Evolutionary conservation across 2,113 vertebrate genomes (phyloP).

Genomic region (Corythornis vintsioides): DNA sequence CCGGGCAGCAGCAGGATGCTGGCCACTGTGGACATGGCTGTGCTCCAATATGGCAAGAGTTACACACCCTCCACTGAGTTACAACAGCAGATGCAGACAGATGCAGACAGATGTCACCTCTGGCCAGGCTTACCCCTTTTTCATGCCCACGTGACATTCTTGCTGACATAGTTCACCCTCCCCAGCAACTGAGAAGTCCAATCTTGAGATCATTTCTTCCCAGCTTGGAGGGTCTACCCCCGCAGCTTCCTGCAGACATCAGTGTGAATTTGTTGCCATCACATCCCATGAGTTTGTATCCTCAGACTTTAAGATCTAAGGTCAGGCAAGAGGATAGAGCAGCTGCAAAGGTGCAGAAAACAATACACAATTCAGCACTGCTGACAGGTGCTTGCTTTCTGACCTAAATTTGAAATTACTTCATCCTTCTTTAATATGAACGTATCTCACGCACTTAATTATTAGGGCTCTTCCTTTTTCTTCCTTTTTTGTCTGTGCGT

Average conservation of each 20-base stretch:
- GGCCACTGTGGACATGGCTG: not conserved
- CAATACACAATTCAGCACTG: not conserved
- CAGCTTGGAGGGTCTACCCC: not conserved
- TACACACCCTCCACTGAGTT: not conserved
- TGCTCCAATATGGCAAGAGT: not conserved
- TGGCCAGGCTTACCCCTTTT: not conserved
- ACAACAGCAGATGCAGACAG: not conserved
- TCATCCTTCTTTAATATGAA: not conserved
- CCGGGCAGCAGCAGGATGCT: constrained; percentile 16
- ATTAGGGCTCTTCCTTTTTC: not conserved
- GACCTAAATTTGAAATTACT: not conserved
- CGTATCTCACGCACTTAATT: not conserved
- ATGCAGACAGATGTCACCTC: not conserved
- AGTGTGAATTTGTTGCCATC: not conserved
- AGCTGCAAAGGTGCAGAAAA: not conserved
- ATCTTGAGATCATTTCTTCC: not conserved
- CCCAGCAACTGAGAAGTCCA: not conserved
- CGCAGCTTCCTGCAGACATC: not conserved
- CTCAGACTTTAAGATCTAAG: not conserved
- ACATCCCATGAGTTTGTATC: not conserved
- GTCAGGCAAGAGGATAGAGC: not conserved
- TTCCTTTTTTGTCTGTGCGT: not conserved
- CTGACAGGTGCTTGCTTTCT: not conserved
- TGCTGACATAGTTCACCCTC: not conserved
- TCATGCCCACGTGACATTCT: fast-evolving